Percentiles rank a stretch among this genome's conserved stretches.
Evolutionary conservation across 2,888 invertebrate genomes (phyloP).

Genomic region (Brachylomia viminalis): DNA sequence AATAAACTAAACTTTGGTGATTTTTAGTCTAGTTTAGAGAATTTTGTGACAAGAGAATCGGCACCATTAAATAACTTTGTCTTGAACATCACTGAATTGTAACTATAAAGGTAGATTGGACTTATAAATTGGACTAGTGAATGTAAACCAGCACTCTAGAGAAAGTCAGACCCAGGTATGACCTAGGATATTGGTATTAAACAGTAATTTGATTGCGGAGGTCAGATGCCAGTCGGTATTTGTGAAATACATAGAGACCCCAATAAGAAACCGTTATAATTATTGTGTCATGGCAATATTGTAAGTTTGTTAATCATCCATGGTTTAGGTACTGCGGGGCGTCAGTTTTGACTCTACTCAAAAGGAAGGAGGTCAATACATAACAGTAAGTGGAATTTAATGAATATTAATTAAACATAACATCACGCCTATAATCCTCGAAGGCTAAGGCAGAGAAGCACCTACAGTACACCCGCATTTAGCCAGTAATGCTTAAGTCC

Average conservation of each 20-base stretch:
- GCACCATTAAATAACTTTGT: no score
- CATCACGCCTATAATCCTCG: no score
- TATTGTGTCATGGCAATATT: neutral
- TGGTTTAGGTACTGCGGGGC: neutral
- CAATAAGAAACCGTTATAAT: neutral
- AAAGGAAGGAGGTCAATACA: no score
- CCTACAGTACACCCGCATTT: no score
- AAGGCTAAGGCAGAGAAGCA: no score
- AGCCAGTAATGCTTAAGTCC: no score
- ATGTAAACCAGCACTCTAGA: neutral
- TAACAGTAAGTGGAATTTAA: neutral
- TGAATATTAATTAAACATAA: no score
- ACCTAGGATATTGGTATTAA: neutral
- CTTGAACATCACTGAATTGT: neutral
- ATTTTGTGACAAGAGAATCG: no score
- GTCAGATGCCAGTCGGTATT: neutral
- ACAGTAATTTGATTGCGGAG: neutral
- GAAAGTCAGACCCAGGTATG: constrained; percentile 12
- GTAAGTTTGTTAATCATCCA: neutral
- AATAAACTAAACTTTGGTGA: no score
- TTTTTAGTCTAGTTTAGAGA: no score
- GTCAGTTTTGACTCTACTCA: neutral
- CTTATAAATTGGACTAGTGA: neutral
- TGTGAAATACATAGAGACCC: neutral
- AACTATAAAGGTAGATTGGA: neutral